Evolutionary conservation across 2,888 invertebrate species (phyloP).

Genomic region (Lasioglossum oenotherae): DNA sequence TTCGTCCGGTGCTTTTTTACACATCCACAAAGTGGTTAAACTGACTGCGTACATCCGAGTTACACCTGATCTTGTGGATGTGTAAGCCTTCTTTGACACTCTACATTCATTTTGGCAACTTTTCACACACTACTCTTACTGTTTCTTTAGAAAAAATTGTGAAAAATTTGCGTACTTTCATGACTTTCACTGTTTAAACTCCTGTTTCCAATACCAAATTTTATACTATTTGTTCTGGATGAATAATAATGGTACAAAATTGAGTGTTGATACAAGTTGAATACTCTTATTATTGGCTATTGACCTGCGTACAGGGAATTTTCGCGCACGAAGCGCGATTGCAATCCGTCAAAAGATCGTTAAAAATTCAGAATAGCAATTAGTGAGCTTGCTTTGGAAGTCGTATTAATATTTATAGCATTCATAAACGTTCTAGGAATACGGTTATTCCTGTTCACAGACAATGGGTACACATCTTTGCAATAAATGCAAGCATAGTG

Average conservation of each 20-base stretch:
- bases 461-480: neutral
- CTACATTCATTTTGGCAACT: neutral
- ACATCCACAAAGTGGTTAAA: neutral
- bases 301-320: neutral
- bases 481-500: neutral
- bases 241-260: neutral
- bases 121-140: neutral
- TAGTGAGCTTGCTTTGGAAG: neutral
- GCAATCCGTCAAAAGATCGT: neutral
- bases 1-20: neutral
- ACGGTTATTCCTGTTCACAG: neutral
- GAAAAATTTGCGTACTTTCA: neutral
- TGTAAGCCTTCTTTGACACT: neutral
- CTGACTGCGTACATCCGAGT: neutral
- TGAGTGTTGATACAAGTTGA: neutral
- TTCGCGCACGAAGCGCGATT: neutral
- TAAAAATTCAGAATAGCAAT: conserved; percentile 7
- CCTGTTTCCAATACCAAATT: neutral
- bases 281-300: neutral
- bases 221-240: neutral
- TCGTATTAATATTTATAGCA: neutral
- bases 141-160: neutral
- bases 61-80: neutral
- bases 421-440: neutral
- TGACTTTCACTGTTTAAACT: neutral